A percentile compares a stretch with the other conserved stretches of the same genome.
These are phyloP conservation scores for Marronus borbonicus DNA, from an alignment of 2,888 invertebrate species.

Conservation along the genomic window DNA sequence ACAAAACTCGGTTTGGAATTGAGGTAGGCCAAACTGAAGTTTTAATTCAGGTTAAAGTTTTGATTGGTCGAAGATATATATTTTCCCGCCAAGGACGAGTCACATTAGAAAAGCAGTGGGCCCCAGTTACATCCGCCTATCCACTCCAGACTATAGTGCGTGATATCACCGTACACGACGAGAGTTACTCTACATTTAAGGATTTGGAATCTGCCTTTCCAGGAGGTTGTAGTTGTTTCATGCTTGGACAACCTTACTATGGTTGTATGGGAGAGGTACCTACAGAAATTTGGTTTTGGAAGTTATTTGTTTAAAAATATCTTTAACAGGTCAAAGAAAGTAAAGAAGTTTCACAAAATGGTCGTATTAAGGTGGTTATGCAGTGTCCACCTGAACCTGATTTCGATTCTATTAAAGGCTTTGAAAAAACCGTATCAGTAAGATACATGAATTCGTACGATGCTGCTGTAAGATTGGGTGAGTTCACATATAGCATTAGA, in stretches of 20 bases:
- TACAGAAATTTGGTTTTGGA: too few species aligned
- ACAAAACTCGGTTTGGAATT: conserved; percentile 84
- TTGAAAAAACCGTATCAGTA: conserved; percentile 63
- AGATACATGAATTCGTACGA: conserved; percentile 74
- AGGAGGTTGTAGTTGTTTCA: conserved; percentile 79
- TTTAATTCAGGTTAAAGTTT: conserved; percentile 80
- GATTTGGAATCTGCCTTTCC: conserved; percentile 80
- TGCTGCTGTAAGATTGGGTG: conserved; percentile 76
- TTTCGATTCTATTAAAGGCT: conserved; percentile 64
- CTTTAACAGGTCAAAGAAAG: conserved; percentile 74
- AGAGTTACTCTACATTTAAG: conserved; percentile 66
- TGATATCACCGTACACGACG: conserved; percentile 71
- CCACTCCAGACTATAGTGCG: conserved; percentile 80
- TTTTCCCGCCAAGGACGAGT: conserved; percentile 76
- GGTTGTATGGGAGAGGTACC: conserved; percentile 84
- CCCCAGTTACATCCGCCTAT: conserved; percentile 75
- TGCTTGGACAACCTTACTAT: conserved; percentile 85
- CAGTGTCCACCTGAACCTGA: conserved; percentile 71
- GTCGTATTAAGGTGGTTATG: conserved; percentile 76
- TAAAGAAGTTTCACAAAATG: conserved; percentile 72
- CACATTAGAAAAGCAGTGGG: conserved; percentile 83
- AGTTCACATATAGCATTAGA: conserved; percentile 44
- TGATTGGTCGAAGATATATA: conserved; percentile 79
- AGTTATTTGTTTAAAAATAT: conserved; percentile 35
- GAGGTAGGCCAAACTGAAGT: conserved; percentile 79